These are phyloP conservation scores for Microplitis mediator DNA, from an alignment of 1,140 invertebrate species.

Conservation along the genomic window DNA sequence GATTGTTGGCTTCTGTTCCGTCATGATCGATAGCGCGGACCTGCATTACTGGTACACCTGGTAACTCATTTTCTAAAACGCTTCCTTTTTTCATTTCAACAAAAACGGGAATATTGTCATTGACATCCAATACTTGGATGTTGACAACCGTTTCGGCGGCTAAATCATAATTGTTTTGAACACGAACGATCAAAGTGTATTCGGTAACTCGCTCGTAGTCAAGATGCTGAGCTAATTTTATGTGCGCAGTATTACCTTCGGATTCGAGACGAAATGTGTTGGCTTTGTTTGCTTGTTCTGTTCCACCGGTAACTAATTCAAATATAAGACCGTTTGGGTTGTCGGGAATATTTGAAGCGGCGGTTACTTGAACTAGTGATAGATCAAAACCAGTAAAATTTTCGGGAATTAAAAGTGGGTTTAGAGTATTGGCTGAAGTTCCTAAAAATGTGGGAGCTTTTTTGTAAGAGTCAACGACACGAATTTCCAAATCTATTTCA, in stretches of 20 bases:
- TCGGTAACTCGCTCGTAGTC: slow-evolving; percentile 84
- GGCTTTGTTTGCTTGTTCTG: slow-evolving; percentile 82
- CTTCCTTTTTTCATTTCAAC: slow-evolving; percentile 76
- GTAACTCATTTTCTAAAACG: slow-evolving; percentile 82
- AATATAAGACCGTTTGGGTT: slow-evolving; percentile 71
- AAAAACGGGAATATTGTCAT: slow-evolving; percentile 87
- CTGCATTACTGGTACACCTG: slow-evolving; percentile 83
- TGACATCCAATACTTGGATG: slow-evolving; percentile 82
- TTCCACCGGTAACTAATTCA: slow-evolving; percentile 78
- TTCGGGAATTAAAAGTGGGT: slow-evolving; percentile 72
- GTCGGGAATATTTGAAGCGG: slow-evolving; percentile 77
- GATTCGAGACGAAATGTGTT: slow-evolving; percentile 76
- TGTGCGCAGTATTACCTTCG: slow-evolving; percentile 71
- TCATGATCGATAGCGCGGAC: slow-evolving; percentile 86
- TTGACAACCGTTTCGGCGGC: slow-evolving; percentile 78
- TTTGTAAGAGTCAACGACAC: slow-evolving; percentile 85
- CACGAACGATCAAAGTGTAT: slow-evolving; percentile 82
- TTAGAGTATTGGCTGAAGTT: slow-evolving; percentile 58
- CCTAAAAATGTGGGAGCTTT: slow-evolving; percentile 77
- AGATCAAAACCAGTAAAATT: slow-evolving; percentile 72
- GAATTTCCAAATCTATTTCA: slow-evolving; percentile 77
- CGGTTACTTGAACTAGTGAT: slow-evolving; percentile 72
- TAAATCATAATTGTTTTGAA: slow-evolving; percentile 80
- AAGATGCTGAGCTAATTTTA: slow-evolving; percentile 74
- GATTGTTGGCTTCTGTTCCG: slow-evolving; percentile 80